A percentile compares a stretch with the other conserved stretches of the same genome.
Evolutionary conservation across 2,797 vertebrate genomes (phyloP).

Genomic region (Coreius guichenoti): DNA sequence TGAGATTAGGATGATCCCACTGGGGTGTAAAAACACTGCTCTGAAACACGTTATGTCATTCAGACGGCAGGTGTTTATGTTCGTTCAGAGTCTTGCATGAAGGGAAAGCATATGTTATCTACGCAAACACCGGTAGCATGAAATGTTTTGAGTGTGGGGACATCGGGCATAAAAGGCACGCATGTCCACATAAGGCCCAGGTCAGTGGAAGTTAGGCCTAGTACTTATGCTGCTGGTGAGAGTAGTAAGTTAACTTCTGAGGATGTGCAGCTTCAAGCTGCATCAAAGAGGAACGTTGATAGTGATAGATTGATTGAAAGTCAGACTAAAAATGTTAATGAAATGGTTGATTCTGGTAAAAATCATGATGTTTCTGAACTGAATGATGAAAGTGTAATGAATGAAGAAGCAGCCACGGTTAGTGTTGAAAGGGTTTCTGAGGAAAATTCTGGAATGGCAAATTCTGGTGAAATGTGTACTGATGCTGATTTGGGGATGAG

Average conservation of each 20-base stretch:
- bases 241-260: neutral
- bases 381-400: rapidly evolving
- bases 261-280: neutral
- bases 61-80: neutral
- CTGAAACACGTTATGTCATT: neutral
- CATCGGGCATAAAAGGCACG: neutral
- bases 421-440: neutral
- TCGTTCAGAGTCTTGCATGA: neutral
- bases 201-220: neutral
- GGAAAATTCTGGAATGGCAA: neutral
- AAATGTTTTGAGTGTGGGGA: neutral
- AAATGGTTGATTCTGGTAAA: neutral
- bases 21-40: neutral
- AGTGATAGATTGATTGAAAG: neutral
- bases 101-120: neutral
- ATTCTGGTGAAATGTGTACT: neutral
- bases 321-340: neutral
- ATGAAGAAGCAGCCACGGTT: neutral
- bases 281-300: neutral
- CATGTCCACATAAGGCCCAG: neutral
- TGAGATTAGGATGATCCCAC: neutral
- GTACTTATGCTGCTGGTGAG: neutral
- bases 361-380: neutral
- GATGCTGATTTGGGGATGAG: neutral
- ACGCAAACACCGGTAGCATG: neutral